Evolutionary conservation across 2,888 invertebrate species (phyloP).

Genomic region (Tetramorium bicarinatum): DNA sequence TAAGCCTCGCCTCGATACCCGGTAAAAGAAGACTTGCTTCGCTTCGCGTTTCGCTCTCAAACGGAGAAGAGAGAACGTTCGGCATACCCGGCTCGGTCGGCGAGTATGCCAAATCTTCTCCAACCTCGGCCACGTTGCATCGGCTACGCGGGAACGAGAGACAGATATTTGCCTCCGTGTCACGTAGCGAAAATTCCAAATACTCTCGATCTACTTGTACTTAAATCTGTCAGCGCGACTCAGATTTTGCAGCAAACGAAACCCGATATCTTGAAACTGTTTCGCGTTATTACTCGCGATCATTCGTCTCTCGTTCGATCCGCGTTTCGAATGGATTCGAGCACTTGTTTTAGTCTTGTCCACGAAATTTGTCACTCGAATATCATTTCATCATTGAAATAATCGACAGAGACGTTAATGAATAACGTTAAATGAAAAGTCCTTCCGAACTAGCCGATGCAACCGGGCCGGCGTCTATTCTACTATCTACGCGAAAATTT

Average conservation of each 20-base stretch:
- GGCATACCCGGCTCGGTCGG: slow-evolving; percentile 2
- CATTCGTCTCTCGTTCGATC: slow-evolving; percentile 25
- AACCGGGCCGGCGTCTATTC: slow-evolving; percentile 66
- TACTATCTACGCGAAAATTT: slow-evolving; percentile 70
- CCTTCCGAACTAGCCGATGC: slow-evolving; percentile 66
- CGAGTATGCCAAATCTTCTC: slow-evolving; percentile 41
- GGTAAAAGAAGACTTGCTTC: slow-evolving; percentile 41
- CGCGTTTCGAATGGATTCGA: slow-evolving; percentile 14
- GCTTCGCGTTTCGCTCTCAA: slow-evolving; percentile 31
- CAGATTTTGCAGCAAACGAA: not conserved
- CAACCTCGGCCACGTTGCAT: slow-evolving; percentile 23
- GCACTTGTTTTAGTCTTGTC: not conserved
- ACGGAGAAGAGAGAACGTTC: slow-evolving; percentile 29
- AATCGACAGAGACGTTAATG: slow-evolving; percentile 29
- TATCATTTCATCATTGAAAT: not conserved
- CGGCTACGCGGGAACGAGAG: slow-evolving; percentile 25
- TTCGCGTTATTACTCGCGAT: not conserved
- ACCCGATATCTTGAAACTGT: not conserved
- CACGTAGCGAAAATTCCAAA: slow-evolving; percentile 5
- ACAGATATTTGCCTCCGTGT: not conserved
- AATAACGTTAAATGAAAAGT: slow-evolving; percentile 46
- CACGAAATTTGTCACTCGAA: not conserved
- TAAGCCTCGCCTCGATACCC: slow-evolving; percentile 59
- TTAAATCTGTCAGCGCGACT: not conserved
- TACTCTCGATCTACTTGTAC: not conserved